Conservation (phyloP, 1,140 invertebrate genomes). For the Trichomalopsis sarcophagae region DNA sequence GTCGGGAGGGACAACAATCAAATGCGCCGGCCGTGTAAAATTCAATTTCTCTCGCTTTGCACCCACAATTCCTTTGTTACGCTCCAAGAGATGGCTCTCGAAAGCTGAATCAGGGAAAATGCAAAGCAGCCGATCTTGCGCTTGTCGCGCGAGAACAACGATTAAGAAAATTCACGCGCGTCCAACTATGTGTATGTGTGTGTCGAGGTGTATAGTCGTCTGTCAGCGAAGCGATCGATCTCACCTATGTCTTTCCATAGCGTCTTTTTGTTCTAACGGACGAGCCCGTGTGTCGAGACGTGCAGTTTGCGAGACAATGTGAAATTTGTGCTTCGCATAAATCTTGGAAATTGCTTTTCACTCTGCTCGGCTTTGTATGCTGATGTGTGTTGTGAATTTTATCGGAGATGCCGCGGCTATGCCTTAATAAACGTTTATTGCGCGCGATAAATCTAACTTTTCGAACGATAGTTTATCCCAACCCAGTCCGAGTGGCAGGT, state of each 20-base stretch:
- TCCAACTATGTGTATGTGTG: background rate
- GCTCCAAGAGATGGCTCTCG: background rate
- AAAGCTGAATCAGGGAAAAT: slow-evolving; percentile 20
- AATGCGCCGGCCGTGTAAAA: background rate
- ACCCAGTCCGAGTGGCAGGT: too few relatives aligned
- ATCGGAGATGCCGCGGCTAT: background rate
- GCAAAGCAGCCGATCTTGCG: slow-evolving; percentile 17
- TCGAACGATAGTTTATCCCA: background rate
- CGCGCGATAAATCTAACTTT: background rate
- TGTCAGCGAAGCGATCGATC: slow-evolving; percentile 13
- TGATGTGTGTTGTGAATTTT: background rate
- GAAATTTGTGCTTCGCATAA: background rate
- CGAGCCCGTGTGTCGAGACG: background rate
- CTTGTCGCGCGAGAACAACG: background rate
- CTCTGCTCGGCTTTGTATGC: background rate
- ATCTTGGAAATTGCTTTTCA: slow-evolving; percentile 4
- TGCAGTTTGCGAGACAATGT: background rate
- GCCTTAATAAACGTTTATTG: background rate
- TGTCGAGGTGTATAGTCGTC: background rate
- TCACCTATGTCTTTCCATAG: background rate
- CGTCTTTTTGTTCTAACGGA: background rate
- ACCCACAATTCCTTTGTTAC: slow-evolving; percentile 32
- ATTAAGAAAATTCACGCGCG: slow-evolving; percentile 29
- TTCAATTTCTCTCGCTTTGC: slow-evolving; percentile 24
- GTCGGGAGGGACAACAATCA: background rate